Base-by-base conservation (phyloP, 2,113 vertebrate genomes). In the Coturnix japonica region DNA sequence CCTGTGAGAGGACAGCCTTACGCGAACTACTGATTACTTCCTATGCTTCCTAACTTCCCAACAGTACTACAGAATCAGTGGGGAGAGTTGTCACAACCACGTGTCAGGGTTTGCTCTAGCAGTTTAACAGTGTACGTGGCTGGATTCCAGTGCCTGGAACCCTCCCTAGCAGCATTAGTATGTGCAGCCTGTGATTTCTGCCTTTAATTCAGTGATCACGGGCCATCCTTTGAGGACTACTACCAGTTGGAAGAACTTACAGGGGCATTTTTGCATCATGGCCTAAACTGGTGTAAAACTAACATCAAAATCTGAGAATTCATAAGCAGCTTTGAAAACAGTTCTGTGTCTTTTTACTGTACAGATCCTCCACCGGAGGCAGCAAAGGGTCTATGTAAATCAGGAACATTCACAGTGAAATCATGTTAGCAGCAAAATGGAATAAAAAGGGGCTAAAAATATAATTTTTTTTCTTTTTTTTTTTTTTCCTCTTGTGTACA, bases 1-100 rank as follows among this genome's bases (percentile, higher is more conserved):
- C 75, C 89, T 64, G 53, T 60, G 54, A 85, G 54, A 91, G 63
- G 74, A 75, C 53, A 87, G 75, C 54, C 81, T 96, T 91, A 87
- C 3, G 4, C 74, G 69, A 85, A 77, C 39, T 61, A 8, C 85
- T 85, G 71, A 70, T 89, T 87, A 10, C 28, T 92, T 91, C 51
- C 85, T 76, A 75, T 60, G 20, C 64, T 89, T 75, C 67, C 30
- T 37, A 0, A 4, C 81, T 94, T 92, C 91, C 93, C 94, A 91
- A 69, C 59, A 85, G 46, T 11, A 46, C 11, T 11, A 33, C 20
- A 60, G 59, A 85, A 89, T 85, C 3, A 1, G 70, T 85, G 7
- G 17, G 90, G 59, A 79, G 79, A 82, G 41, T 18, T 89, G 85
- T 43, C 78, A 41, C 71, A 76, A 73, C 39, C 33, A 22, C 1